These are phyloP conservation scores for Drosophila neotestacea DNA, from an alignment of 2,888 invertebrate species.

Conservation along the genomic window DNA sequence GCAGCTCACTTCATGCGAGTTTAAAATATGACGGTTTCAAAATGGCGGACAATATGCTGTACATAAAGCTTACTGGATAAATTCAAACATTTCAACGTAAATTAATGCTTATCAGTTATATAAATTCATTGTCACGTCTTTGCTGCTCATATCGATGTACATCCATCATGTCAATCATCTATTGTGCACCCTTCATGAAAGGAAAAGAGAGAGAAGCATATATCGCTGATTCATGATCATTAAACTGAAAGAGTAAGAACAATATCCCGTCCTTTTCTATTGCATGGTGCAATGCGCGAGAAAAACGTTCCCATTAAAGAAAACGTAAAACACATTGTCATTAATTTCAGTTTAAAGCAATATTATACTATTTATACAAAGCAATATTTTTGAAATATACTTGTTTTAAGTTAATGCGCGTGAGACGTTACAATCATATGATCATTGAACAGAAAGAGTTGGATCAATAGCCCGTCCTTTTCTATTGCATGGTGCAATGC, in stretches of 20 bases:
- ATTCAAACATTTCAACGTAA: not conserved
- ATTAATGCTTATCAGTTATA: not conserved
- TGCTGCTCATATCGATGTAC: not conserved
- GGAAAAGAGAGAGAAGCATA: slow-evolving; percentile 27
- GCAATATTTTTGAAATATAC: not conserved
- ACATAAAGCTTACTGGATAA: not conserved
- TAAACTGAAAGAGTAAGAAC: slow-evolving; percentile 19
- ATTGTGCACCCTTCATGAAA: slow-evolving; percentile 15
- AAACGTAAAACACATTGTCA: slow-evolving; percentile 13
- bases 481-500: slow-evolving; percentile 12
- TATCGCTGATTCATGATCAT: slow-evolving; percentile 12
- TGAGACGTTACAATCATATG: slow-evolving; percentile 62
- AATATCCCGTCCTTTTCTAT: slow-evolving; percentile 6
- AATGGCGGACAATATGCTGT: slow-evolving; percentile 34
- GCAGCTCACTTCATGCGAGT: slow-evolving; percentile 27
- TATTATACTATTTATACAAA: not conserved
- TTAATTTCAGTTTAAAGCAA: not conserved
- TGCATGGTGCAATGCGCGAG: slow-evolving; percentile 1
- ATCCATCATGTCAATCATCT: not conserved
- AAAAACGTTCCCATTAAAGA: not conserved
- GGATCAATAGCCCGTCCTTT: slow-evolving; percentile 1
- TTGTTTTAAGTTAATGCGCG: slow-evolving; percentile 58
- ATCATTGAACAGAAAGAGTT: slow-evolving; percentile 24
- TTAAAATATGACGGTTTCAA: slow-evolving; percentile 28
- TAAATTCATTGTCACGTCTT: not conserved